Percentiles rank a stretch among this genome's conserved stretches.
phyloP scores from a whole-genome alignment of 2,113 vertebrate species.

The Silurus asotus region DNA sequence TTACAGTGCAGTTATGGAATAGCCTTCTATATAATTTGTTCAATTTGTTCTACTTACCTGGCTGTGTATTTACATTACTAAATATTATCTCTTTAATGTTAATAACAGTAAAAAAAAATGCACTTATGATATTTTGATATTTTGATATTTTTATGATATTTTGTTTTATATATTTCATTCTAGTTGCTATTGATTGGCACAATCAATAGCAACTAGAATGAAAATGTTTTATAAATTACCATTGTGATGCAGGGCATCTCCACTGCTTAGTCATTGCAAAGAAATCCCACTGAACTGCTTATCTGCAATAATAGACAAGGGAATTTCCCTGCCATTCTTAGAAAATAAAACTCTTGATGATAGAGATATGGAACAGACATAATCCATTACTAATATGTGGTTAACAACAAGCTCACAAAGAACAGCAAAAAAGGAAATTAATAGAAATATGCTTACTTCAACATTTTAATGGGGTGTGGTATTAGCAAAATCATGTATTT shows the following conservation, averaged over 20 bases:
- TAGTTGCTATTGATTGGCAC: too few relatives aligned
- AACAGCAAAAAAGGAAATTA: neutral
- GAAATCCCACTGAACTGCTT: slow-evolving; percentile 15
- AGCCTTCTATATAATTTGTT: too few relatives aligned
- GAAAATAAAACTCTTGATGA: neutral
- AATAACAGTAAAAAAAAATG: too few relatives aligned
- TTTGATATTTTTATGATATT: neutral
- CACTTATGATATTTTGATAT: too few relatives aligned
- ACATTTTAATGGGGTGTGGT: neutral
- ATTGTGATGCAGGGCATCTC: slow-evolving; percentile 27
- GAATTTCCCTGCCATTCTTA: slow-evolving; percentile 35
- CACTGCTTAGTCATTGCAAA: slow-evolving; percentile 33
- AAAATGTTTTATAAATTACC: neutral
- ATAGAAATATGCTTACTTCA: neutral
- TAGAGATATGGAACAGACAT: slow-evolving; percentile 10
- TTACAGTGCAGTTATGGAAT: too few relatives aligned
- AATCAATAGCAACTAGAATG: neutral
- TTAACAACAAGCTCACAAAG: neutral
- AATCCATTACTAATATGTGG: slow-evolving; percentile 21
- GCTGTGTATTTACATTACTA: too few relatives aligned
- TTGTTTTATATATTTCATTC: too few relatives aligned
- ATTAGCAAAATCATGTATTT: neutral
- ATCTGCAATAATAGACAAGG: neutral
- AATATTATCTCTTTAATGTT: too few relatives aligned
- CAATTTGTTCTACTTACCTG: too few relatives aligned